Evolutionary conservation across 2,888 invertebrate species (phyloP).

Genomic region (Drosophila birchii): DNA sequence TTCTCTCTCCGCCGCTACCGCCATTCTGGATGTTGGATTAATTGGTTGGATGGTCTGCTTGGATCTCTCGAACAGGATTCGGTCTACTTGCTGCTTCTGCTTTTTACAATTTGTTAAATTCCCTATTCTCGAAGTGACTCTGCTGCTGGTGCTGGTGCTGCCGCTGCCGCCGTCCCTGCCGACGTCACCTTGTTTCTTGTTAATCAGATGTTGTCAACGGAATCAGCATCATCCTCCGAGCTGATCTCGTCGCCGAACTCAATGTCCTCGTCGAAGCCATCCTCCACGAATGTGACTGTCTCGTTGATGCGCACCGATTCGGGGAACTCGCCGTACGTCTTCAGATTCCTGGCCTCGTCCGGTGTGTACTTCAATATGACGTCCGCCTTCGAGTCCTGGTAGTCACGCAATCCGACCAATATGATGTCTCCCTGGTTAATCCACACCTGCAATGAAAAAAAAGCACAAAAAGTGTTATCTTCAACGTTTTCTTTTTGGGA

Average conservation of each 20-base stretch:
- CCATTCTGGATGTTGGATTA: conserved; percentile 23
- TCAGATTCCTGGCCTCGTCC: conserved; percentile 99
- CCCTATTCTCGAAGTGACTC: conserved; percentile 69
- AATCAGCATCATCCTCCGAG: conserved; percentile 94
- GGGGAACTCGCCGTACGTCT: conserved; percentile 99
- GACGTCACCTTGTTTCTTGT: conserved; percentile 67
- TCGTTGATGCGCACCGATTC: conserved; percentile 99
- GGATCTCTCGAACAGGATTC: conserved; percentile 16
- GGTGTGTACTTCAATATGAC: conserved; percentile 99
- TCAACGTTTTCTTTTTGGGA: conserved; percentile 14
- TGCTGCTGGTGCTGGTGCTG: conserved; percentile 36
- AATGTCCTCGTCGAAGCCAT: conserved; percentile 98
- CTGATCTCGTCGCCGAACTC: conserved; percentile 98
- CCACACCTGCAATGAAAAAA: conserved; percentile 90
- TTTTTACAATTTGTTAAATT: conserved; percentile 76
- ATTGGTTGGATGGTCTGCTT: conserved; percentile 14
- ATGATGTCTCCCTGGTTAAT: conserved; percentile 99
- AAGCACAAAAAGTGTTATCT: conserved; percentile 32
- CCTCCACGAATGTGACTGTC: conserved; percentile 96
- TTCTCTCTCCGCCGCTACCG: conserved; percentile 8
- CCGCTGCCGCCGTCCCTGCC: conserved; percentile 38
- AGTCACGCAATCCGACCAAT: conserved; percentile 98
- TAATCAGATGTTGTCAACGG: conserved; percentile 88
- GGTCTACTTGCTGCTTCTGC: conserved; percentile 39
- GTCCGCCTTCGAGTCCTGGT: conserved; percentile 99